Percentiles rank a stretch among this genome's conserved stretches.
phyloP scores from a whole-genome alignment of 1,140 invertebrate species.

The Drosophila pandora region DNA sequence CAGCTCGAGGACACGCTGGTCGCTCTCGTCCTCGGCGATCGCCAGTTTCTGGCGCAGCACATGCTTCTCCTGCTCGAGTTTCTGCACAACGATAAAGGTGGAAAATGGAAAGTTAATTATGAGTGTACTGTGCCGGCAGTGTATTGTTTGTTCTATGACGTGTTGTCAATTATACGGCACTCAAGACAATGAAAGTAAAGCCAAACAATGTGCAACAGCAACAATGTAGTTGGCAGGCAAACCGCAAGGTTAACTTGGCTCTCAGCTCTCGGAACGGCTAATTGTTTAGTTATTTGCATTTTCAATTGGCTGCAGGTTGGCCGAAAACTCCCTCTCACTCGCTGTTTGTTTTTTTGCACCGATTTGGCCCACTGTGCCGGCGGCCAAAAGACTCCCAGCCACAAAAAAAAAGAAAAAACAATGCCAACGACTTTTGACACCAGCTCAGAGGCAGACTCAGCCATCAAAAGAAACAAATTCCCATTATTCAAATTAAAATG shows the following conservation, averaged over 20 bases:
- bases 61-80: conserved; percentile 97
- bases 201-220: conserved; percentile 61
- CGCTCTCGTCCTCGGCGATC: conserved; percentile 93
- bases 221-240: conserved; percentile 30
- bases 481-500: conserved; percentile 80
- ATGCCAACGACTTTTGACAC: conserved; percentile 72
- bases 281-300: conserved; percentile 64
- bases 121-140: conserved; percentile 4
- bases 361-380: conserved; percentile 46
- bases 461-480: conserved; percentile 67
- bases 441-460: conserved; percentile 38
- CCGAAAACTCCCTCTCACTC: conserved; percentile 29
- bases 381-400: conserved; percentile 35
- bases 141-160: conserved; percentile 71
- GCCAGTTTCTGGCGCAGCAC: conserved; percentile 92
- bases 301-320: conserved; percentile 33
- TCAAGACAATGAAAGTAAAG: conserved; percentile 67
- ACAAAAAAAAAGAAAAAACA: conserved; percentile 32
- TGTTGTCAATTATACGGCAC: conserved; percentile 39
- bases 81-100: conserved; percentile 86
- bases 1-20: conserved; percentile 93
- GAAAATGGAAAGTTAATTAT: conserved; percentile 72
- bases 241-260: conserved; percentile 70
- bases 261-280: conserved; percentile 22
- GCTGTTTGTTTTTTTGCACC: conserved; percentile 31